Evolutionary conservation across 1,140 invertebrate species (phyloP).

Genomic region (Sipha flava): DNA sequence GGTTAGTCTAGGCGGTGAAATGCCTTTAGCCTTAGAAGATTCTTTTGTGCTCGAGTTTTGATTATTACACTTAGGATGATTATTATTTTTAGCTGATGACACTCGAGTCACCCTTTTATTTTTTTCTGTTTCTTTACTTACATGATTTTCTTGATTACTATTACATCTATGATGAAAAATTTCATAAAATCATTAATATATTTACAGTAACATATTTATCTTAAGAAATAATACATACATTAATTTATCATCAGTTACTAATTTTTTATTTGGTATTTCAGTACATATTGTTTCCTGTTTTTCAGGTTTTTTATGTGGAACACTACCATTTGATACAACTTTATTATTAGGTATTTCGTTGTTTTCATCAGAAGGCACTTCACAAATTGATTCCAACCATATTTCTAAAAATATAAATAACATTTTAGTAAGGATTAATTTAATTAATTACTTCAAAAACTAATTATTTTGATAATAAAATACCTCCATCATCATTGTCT

Average conservation of each 20-base stretch:
- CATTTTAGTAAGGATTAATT: neutral
- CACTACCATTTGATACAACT: conserved; percentile 16
- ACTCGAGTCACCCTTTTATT: conserved; percentile 2
- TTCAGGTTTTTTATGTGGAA: conserved; percentile 14
- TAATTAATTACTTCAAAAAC: neutral
- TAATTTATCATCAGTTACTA: conserved; percentile 26
- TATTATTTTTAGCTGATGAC: conserved; percentile 21
- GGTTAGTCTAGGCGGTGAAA: conserved; percentile 9
- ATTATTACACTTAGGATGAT: conserved; percentile 21
- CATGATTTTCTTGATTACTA: conserved; percentile 27
- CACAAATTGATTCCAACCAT: conserved; percentile 26
- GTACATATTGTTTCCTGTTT: conserved; percentile 1
- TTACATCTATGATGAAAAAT: neutral
- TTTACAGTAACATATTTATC: neutral
- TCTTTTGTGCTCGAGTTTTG: conserved; percentile 20
- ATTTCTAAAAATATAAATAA: neutral
- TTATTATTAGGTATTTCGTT: conserved; percentile 17
- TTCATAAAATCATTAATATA: neutral
- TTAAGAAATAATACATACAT: neutral
- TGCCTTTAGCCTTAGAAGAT: neutral
- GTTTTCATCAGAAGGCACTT: neutral
- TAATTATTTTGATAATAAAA: neutral
- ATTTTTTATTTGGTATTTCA: conserved; percentile 21
- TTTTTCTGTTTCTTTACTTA: conserved; percentile 26
- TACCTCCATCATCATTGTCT: conserved; percentile 50